phyloP scores from a whole-genome alignment of 2,113 vertebrate genomes.

The Pao palembangensis region DNA sequence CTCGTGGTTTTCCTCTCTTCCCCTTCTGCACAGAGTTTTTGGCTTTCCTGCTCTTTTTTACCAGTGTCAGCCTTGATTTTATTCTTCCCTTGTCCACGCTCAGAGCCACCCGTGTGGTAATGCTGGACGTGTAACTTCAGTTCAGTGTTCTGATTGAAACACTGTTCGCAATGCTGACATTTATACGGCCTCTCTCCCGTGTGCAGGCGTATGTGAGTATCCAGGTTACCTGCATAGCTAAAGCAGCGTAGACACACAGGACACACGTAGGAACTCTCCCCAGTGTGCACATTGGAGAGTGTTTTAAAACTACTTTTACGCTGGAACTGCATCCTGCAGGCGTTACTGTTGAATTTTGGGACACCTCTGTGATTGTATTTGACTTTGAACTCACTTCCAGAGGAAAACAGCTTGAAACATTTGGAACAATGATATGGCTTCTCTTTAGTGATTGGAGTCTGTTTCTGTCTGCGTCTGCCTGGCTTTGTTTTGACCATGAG shows the following conservation, averaged over 20 bases:
- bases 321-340: slow-evolving; percentile 45
- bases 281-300: slow-evolving; percentile 52
- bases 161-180: slow-evolving; percentile 52
- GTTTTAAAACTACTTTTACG: slow-evolving; percentile 9
- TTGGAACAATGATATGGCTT: slow-evolving; percentile 53
- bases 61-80: background rate
- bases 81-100: background rate
- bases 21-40: too few species aligned
- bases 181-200: slow-evolving; percentile 58
- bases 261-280: slow-evolving; percentile 41
- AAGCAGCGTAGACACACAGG: slow-evolving; percentile 53
- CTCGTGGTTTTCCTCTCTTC: too few species aligned
- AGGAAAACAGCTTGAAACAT: slow-evolving; percentile 38
- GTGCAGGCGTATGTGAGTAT: slow-evolving; percentile 65
- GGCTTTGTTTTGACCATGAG: slow-evolving; percentile 44
- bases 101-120: slow-evolving; percentile 14
- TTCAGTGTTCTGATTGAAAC: slow-evolving; percentile 65
- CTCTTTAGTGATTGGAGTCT: slow-evolving; percentile 21
- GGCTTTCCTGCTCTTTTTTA: too few species aligned
- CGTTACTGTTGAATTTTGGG: slow-evolving; percentile 29
- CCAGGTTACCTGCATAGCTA: slow-evolving; percentile 51
- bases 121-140: slow-evolving; percentile 54
- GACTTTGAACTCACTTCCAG: slow-evolving; percentile 12
- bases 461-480: slow-evolving; percentile 47
- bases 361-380: slow-evolving; percentile 42